Evolutionary conservation across 2,797 vertebrate genomes (phyloP), one percentile per base, ranked within the genome.

Genomic region (Sebastes hubbsi): DNA sequence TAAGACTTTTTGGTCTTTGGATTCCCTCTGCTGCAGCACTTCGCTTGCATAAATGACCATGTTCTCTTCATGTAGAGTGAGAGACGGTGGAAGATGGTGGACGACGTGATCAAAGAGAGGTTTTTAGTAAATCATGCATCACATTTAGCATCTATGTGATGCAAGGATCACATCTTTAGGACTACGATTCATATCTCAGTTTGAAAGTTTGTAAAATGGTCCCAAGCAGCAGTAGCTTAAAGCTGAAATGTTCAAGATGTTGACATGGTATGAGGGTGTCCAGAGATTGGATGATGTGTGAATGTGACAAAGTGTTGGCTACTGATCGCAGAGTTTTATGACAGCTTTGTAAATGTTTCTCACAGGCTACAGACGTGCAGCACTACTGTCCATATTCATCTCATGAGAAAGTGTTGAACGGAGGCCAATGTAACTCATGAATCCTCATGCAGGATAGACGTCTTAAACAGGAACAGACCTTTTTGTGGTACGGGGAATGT

Each of bases 391-490:
- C n/a, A 20, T 72, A 58, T 85, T 83, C 72, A 79, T 87, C 80
- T 76, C 78, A 66, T 14, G 67, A 82, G 81, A 87, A 83, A 32
- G 55, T 46, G 24, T 77, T 91, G 90, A 92, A 81, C 1, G 4
- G 63, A 69, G 54, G 89, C 94, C 91, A 93, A 86, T 71, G 88
- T 77, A 91, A 87, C 87, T 87, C 78, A 85, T 85, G 86, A 91
- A 89, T 91, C 82, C 87, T 91, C 46, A 52, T 77, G 87, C 78
- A 86, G 78, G 83, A 82, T 72, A 74, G 59, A 66, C 72, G 64
- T 82, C 69, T 87, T 88, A 87, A 91, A 75, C 81, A 83, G 80
- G 83, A 88, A 74, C 88, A 89, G 90, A 90, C 81, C 67, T 78
- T 78, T 81, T 72, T 80, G 79, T 79, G 83, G 80, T 70, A 58